Base-by-base conservation (phyloP, 2,888 invertebrate species). In the Calliphora vomitoria region DNA sequence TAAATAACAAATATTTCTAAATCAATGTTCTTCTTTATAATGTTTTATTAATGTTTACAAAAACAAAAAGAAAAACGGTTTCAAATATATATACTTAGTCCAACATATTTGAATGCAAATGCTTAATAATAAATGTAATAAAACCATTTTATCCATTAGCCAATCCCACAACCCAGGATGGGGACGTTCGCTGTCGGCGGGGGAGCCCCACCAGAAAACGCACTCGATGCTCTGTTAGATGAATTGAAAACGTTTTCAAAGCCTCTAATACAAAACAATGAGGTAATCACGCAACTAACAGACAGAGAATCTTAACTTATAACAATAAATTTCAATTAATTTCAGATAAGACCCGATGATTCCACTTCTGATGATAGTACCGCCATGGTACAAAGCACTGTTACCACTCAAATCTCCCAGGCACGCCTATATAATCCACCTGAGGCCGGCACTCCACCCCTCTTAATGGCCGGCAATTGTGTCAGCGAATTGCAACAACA, bases 201-300 rank as follows among this genome's bases (percentile, higher is more conserved):
- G 94, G 93, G 94, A 94, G 89, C 93, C 93, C 93, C 94, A 92
- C 94, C 97, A 95, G 98, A 98, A 96, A 98, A 98, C 97, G 97
- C 98, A 96, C 97, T 98, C 97, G 98, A 98, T 96, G 97, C 97
- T 96, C 94, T 98, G 96, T 95, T 98, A 97, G 98, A 98, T 94
- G 98, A 98, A 94, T 95, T 98, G 89, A 97, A 98, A 94, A 98
- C 98, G 47, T 98, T 98, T 94, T 96, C 97, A 80, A 96, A 96
- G 93, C 97, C 97, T 74, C 94, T 93, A 89, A 91, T 91, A 89
- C 92, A 90, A 89, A 91, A 90, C 87, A 91, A 91, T 89, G 93
- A 93, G 90, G 93, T 93, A 89, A 35, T 15, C 15, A 8, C 15
- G 5, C 38, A 38, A 58, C 8, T 38, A 35, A 74, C n/a, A 47